phyloP scores from a whole-genome alignment of 1,140 invertebrate species.

The Gyrodactylus salaris region DNA sequence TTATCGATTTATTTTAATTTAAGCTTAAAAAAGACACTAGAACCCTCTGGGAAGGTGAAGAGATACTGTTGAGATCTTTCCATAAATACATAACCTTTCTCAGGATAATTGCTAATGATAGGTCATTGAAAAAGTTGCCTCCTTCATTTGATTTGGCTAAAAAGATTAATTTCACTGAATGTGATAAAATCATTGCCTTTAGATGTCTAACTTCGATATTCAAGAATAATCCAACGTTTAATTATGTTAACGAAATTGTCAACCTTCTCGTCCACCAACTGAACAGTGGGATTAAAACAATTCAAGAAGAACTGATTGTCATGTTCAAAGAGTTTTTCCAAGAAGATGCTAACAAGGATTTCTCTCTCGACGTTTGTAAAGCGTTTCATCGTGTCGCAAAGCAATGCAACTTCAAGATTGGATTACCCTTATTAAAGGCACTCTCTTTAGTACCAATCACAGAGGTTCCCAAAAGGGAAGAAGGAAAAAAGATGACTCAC shows the following conservation, averaged over 20 bases:
- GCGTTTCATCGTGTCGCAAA: background rate
- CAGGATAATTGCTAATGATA: background rate
- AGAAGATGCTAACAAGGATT: background rate
- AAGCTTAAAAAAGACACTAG: background rate
- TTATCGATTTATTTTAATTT: background rate
- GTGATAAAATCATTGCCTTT: background rate
- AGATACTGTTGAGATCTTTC: background rate
- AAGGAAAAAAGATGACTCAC: background rate
- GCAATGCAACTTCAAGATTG: background rate
- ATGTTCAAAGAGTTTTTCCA: background rate
- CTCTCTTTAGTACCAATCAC: background rate
- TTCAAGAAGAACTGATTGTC: background rate
- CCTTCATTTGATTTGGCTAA: background rate
- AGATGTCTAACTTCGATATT: background rate
- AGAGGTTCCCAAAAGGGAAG: background rate
- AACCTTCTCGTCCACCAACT: background rate
- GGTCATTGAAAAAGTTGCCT: background rate
- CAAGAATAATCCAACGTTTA: background rate
- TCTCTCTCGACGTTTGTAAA: background rate
- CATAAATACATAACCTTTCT: background rate
- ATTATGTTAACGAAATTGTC: background rate
- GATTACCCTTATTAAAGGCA: background rate
- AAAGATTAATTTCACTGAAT: background rate
- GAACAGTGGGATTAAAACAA: background rate
- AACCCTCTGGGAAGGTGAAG: background rate